phyloP scores from a whole-genome alignment of 2,797 vertebrate species.

The Spinus olivaceus region DNA sequence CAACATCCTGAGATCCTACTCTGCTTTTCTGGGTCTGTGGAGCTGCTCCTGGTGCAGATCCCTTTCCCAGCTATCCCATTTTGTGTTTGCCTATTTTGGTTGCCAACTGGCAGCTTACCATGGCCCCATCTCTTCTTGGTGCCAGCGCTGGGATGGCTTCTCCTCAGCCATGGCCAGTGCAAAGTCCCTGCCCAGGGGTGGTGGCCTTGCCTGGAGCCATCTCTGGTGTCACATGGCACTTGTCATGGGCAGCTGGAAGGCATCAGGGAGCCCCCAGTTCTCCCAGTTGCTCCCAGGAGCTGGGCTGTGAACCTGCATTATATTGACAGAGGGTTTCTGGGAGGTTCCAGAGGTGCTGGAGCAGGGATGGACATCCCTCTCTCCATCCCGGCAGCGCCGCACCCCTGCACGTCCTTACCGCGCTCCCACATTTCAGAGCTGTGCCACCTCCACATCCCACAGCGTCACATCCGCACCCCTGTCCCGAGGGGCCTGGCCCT shows the following conservation, averaged over 20 bases:
- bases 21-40: background rate
- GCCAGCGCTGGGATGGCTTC: background rate
- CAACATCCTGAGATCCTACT: background rate
- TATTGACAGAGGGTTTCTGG: background rate
- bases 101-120: background rate
- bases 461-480: background rate
- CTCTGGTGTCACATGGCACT: background rate
- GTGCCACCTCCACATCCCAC: constrained; percentile 10
- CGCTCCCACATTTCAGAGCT: constrained; percentile 20
- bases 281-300: background rate
- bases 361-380: background rate
- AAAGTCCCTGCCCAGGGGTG: background rate
- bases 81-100: background rate
- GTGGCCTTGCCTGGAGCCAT: background rate
- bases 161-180: background rate
- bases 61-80: background rate
- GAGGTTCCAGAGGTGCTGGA: background rate
- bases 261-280: background rate
- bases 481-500: background rate
- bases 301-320: background rate
- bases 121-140: background rate
- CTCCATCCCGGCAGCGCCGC: background rate
- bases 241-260: background rate
- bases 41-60: background rate
- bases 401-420: background rate